phyloP scores from a whole-genome alignment of 2,888 invertebrate species.

The Eilema depressum region DNA sequence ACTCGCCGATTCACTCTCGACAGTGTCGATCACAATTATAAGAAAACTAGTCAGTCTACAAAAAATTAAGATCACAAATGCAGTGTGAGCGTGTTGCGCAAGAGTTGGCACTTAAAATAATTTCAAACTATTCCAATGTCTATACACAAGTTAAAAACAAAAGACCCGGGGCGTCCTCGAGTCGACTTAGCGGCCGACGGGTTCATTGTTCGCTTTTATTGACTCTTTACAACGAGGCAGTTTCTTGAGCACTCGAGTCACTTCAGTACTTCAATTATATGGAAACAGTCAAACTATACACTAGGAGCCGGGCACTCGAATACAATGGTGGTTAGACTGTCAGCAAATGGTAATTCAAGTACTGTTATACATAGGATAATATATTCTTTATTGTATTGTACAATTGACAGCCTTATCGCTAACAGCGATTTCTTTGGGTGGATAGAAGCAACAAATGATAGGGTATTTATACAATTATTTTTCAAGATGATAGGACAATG shows the following conservation, averaged over 20 bases:
- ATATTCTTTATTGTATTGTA: no score
- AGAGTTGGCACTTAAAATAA: slow-evolving; percentile 68
- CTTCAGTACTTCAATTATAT: neutral
- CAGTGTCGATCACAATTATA: slow-evolving; percentile 51
- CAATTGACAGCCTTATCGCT: no score
- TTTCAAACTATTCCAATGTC: slow-evolving; percentile 74
- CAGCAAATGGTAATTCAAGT: neutral
- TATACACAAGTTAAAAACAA: slow-evolving; percentile 79
- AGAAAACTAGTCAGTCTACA: slow-evolving; percentile 55
- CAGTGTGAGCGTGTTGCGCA: slow-evolving; percentile 54
- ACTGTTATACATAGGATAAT: neutral
- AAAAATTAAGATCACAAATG: slow-evolving; percentile 52
- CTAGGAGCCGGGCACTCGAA: neutral
- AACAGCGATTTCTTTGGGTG: no score
- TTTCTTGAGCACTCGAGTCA: neutral
- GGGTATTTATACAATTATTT: no score
- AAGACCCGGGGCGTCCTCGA: slow-evolving; percentile 70
- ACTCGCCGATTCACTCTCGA: slow-evolving; percentile 29
- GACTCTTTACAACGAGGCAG: slow-evolving; percentile 5
- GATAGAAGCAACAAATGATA: no score
- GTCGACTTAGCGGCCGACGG: slow-evolving; percentile 26
- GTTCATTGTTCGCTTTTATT: slow-evolving; percentile 20
- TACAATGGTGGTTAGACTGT: neutral
- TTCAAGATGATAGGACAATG: no score
- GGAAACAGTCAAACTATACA: neutral